Conservation (phyloP, 2,113 vertebrate species). For the Ochotona curzoniae region DNA sequence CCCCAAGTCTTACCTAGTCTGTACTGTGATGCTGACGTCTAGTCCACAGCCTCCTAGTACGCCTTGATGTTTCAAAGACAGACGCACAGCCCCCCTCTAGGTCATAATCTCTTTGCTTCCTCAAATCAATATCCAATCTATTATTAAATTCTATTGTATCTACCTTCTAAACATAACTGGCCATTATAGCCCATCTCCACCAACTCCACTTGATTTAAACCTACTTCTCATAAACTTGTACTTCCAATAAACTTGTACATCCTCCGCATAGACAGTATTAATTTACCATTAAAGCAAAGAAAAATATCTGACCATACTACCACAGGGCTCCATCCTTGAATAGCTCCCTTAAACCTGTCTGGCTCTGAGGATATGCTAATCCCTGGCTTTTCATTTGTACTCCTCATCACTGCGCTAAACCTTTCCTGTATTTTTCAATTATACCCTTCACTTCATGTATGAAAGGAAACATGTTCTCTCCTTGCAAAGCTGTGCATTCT, state of each 20-base stretch:
- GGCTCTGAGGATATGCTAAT: not conserved
- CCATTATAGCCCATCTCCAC: not conserved
- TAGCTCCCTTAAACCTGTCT: not conserved
- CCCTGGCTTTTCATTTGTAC: not conserved
- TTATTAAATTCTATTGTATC: not conserved
- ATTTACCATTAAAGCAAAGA: slow-evolving; percentile 47
- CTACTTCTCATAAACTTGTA: not conserved
- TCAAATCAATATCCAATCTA: not conserved
- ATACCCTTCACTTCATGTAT: not conserved
- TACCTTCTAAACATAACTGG: not conserved
- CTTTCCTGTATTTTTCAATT: no score
- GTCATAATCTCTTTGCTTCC: not conserved
- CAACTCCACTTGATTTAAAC: not conserved
- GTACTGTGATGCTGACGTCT: not conserved
- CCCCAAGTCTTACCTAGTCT: not conserved
- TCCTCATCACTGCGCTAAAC: not conserved
- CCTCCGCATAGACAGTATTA: not conserved
- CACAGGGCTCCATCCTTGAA: not conserved
- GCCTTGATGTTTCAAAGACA: not conserved
- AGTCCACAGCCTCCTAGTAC: not conserved
- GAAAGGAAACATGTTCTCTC: not conserved
- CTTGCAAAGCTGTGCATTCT: not conserved
- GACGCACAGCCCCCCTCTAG: not conserved
- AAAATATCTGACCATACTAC: not conserved
- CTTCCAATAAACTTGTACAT: no score